A percentile compares a stretch with the other conserved stretches of the same genome.
Conservation (phyloP, 2,888 invertebrate genomes). For the Saturnia japonica region DNA sequence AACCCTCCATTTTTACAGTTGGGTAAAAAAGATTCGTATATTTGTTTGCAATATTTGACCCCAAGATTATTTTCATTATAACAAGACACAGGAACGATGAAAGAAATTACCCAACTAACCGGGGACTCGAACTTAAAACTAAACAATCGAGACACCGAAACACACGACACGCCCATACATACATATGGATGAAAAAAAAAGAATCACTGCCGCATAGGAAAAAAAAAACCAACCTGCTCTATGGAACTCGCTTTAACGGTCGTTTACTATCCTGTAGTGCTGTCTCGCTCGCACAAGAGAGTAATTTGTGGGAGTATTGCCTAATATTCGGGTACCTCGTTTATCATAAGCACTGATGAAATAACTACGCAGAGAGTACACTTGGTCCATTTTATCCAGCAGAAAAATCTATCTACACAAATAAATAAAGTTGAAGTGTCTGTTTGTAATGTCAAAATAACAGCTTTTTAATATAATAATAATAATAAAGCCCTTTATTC, state of each 20-base stretch:
- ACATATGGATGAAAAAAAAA: not conserved
- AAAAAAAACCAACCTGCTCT: slow-evolving; percentile 47
- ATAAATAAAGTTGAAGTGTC: too few species aligned
- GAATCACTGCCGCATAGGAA: slow-evolving; percentile 5
- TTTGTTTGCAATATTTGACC: too few species aligned
- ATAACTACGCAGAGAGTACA: not conserved
- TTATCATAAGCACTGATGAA: not conserved
- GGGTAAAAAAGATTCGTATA: too few species aligned
- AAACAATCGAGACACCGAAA: slow-evolving; percentile 3
- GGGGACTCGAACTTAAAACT: slow-evolving; percentile 1
- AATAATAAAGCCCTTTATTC: too few species aligned
- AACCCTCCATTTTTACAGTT: too few species aligned
- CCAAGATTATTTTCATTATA: too few species aligned
- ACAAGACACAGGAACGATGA: not conserved
- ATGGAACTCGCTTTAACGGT: slow-evolving; percentile 49
- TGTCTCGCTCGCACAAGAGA: slow-evolving; percentile 33
- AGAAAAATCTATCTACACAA: too few species aligned
- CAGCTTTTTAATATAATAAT: too few species aligned
- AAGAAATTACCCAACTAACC: not conserved
- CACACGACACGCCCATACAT: not conserved
- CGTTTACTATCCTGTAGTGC: slow-evolving; percentile 26
- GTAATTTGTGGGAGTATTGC: not conserved
- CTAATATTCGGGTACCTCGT: not conserved
- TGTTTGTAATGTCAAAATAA: too few species aligned
- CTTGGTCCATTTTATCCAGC: not conserved